These are phyloP conservation scores for Xenops minutus DNA, from an alignment of 2,797 vertebrate species.

Conservation along the genomic window DNA sequence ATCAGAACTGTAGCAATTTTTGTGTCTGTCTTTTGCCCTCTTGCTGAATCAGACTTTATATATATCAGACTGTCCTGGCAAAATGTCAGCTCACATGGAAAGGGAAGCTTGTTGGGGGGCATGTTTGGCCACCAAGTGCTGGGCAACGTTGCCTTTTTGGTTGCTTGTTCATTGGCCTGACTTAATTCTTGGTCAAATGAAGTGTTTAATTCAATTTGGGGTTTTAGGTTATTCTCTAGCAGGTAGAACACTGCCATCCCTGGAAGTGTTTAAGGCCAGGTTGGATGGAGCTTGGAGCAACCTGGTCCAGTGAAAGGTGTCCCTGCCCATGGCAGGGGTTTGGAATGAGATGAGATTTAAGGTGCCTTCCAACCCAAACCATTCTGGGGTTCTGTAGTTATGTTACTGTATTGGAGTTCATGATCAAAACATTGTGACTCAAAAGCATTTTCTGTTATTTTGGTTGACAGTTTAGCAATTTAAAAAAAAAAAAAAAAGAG, in stretches of 20 bases:
- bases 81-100: neutral
- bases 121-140: neutral
- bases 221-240: neutral
- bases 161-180: neutral
- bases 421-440: neutral
- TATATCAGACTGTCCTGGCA: neutral
- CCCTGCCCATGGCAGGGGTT: neutral
- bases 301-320: neutral
- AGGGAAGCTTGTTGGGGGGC: neutral
- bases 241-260: neutral
- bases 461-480: neutral
- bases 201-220: neutral
- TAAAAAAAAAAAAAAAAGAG: neutral
- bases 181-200: neutral
- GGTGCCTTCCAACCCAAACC: neutral
- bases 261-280: rapidly evolving
- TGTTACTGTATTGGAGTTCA: neutral
- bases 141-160: rapidly evolving
- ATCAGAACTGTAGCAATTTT: neutral
- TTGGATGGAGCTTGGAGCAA: neutral
- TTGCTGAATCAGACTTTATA: neutral
- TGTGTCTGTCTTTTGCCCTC: neutral
- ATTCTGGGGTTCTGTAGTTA: neutral
- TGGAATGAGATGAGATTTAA: neutral
- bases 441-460: neutral